Base-by-base conservation (phyloP, 2,797 vertebrate genomes). In the Anguilla obscura region DNA sequence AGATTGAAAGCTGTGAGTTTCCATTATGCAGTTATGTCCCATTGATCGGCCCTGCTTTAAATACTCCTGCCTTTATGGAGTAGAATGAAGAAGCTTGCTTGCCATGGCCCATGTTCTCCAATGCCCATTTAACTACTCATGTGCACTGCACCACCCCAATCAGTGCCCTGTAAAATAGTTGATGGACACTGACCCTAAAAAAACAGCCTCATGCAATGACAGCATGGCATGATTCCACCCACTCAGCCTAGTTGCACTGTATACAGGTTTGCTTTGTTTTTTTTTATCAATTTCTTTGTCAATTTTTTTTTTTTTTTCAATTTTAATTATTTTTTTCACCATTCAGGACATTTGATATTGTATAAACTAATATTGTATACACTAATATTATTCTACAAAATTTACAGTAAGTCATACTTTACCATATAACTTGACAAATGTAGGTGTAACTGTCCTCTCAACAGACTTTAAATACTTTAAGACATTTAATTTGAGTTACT, bases 1-100 rank as follows among this genome's bases (percentile, higher is more conserved):
- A 99, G 93, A 99, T 98, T 86, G 98, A 98, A 94, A 98, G 98
- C 74, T 99, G 97, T 99, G 93, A 99, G 97, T 98, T 48, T 3
- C 30, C 30, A 30, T 66, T 69, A 58, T n/a, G 21, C 74, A 45
- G 74, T 79, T 0, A 18, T 84, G 33, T 88, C 21, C 63, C 63
- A n/a, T 14, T 14, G 60, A 74, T 36, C 1, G 36, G 18, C 7
- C n/a, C 40, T 50, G 18, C 79, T n/a, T 3, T 82, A n/a, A 48
- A 66, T 3, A 50, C 33, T 40, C 74, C 74, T 36, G 30, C 6
- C 12, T 48, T 18, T 48, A 50, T 0, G 7, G 30, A 33, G 40
- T 82, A 24, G 45, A 82, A 50, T 82, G 8, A 40, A 82, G 18
- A 82, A 21, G 16, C 7, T 16, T 79, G 30, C 30, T 21, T 36